phyloP scores from a whole-genome alignment of 2,797 vertebrate species.

The Mionectes olivaceus region DNA sequence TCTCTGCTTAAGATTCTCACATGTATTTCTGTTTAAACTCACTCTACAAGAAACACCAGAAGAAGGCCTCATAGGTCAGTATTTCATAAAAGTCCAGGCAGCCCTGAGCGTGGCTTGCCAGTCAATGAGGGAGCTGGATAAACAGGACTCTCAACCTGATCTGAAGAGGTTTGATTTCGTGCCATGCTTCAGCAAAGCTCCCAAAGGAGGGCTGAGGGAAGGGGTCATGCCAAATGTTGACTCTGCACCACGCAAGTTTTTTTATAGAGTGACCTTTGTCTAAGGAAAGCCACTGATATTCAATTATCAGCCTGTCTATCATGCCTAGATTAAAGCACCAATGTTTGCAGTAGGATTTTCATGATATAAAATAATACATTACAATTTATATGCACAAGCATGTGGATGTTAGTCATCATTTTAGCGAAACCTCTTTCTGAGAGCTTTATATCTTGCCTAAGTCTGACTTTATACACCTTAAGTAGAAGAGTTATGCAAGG shows the following conservation, averaged over 20 bases:
- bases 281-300: neutral
- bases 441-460: neutral
- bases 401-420: neutral
- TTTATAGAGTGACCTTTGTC: neutral
- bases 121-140: neutral
- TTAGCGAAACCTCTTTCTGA: neutral
- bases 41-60: neutral
- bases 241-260: neutral
- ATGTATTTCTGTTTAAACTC: neutral
- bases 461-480: neutral
- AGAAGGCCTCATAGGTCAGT: neutral
- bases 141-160: neutral
- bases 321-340: neutral
- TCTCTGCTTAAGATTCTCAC: neutral
- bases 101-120: fast-evolving
- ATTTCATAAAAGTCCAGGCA: neutral
- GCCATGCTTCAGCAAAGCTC: neutral
- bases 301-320: neutral
- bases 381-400: neutral
- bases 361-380: neutral
- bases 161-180: neutral
- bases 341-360: slow-evolving; percentile 42
- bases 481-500: neutral
- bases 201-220: neutral
- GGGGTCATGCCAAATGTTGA: neutral